Conservation (phyloP, 2,888 invertebrate species). For the Bellardia pandia region DNA sequence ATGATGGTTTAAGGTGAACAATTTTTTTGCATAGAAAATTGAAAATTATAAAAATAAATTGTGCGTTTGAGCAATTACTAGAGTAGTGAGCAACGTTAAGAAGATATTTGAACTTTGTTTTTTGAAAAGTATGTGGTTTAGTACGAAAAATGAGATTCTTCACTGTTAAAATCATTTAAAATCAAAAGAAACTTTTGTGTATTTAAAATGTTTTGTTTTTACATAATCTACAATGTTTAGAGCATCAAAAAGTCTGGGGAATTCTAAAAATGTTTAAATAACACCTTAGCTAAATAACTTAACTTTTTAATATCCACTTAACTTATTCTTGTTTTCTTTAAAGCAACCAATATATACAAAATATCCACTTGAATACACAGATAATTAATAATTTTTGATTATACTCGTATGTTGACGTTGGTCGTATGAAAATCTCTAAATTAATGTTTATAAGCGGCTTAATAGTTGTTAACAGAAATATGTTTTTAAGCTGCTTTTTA, state of each 20-base stretch:
- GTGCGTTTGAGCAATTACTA: not conserved
- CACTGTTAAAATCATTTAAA: too few relatives aligned
- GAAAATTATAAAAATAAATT: conserved; percentile 26
- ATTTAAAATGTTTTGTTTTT: too few relatives aligned
- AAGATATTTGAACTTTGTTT: conserved; percentile 21
- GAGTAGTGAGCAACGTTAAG: not conserved
- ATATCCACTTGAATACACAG: not conserved
- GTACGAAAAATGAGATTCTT: too few relatives aligned
- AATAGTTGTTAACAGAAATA: conserved; percentile 36
- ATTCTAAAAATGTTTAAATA: too few relatives aligned
- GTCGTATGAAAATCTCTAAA: conserved; percentile 53
- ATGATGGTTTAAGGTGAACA: conserved; percentile 36
- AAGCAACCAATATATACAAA: not conserved
- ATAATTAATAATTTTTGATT: conserved; percentile 32
- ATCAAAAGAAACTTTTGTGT: too few relatives aligned
- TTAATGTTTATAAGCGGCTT: conserved; percentile 67
- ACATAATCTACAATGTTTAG: too few relatives aligned
- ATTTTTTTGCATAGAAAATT: conserved; percentile 48
- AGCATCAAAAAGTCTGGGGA: too few relatives aligned
- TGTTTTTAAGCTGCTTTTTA: not conserved
- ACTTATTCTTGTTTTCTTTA: too few relatives aligned
- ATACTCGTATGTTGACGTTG: conserved; percentile 47
- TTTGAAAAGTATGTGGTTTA: too few relatives aligned
- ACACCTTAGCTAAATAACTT: too few relatives aligned
- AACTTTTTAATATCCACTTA: too few relatives aligned